Percentiles rank a stretch among this genome's conserved stretches.
These are phyloP conservation scores for Nannoperca australis DNA, from an alignment of 2,797 vertebrate species.

Conservation along the genomic window DNA sequence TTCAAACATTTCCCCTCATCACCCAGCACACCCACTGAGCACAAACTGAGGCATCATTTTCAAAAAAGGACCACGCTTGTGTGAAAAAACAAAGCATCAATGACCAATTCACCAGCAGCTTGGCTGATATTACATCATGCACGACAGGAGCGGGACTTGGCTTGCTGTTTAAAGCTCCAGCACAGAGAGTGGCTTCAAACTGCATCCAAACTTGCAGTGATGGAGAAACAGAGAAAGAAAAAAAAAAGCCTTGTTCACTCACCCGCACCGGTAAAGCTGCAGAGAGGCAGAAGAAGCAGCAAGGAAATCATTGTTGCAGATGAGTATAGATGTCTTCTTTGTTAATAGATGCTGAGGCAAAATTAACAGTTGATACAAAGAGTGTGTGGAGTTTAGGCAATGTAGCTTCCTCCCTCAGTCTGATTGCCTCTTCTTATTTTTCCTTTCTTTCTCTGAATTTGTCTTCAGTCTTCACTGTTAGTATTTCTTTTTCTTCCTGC, in stretches of 20 bases:
- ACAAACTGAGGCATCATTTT: constrained; percentile 22
- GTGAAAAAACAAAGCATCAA: constrained; percentile 12
- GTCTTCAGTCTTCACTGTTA: constrained; percentile 26
- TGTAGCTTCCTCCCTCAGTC: constrained; percentile 38
- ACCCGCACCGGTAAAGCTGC: constrained; percentile 64
- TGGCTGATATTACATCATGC: constrained; percentile 25
- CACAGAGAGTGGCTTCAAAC: constrained; percentile 18
- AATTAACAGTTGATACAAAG: constrained; percentile 37
- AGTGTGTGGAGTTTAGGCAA: constrained; percentile 32
- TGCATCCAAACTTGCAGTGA: constrained; percentile 43
- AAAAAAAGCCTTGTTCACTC: constrained; percentile 36
- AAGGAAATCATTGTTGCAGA: constrained; percentile 57
- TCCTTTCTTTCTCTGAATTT: constrained; percentile 12
- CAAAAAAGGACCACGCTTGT: not conserved
- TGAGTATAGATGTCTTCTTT: constrained; percentile 28
- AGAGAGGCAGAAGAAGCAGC: constrained; percentile 53
- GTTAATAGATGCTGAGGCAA: constrained; percentile 5
- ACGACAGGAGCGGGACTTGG: not conserved
- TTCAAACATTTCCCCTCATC: not conserved
- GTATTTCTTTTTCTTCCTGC: constrained; percentile 6
- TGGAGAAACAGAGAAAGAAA: not conserved
- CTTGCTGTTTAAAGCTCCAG: not conserved
- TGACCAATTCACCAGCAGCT: constrained; percentile 16
- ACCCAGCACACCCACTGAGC: not conserved
- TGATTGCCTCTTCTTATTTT: not conserved